These are phyloP conservation scores for Mus spicilegus DNA, from an alignment of 2,113 vertebrate genomes.

Conservation along the genomic window DNA sequence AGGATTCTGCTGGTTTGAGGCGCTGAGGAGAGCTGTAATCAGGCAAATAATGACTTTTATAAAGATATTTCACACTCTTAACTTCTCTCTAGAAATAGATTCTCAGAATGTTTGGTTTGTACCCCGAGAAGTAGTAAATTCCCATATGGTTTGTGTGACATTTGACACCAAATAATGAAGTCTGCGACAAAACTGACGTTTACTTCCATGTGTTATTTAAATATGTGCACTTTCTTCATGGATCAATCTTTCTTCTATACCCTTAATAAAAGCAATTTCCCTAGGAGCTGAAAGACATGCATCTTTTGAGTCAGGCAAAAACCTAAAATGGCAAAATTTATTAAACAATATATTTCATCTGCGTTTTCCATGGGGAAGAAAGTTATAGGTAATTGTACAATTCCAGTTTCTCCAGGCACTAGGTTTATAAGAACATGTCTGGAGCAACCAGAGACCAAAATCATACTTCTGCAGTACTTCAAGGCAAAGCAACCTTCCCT, in stretches of 20 bases:
- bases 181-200: constrained; percentile 26
- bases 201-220: constrained; percentile 61
- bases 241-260: constrained; percentile 60
- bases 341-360: constrained; percentile 62
- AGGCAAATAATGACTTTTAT: not conserved
- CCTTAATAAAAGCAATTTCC: constrained; percentile 28
- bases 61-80: not conserved
- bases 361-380: constrained; percentile 63
- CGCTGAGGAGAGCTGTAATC: not conserved
- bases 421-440: constrained; percentile 52
- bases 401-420: constrained; percentile 60
- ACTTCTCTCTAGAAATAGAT: not conserved
- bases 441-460: constrained; percentile 52
- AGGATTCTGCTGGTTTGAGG: not conserved
- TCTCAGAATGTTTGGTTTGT: not conserved
- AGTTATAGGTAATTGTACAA: constrained; percentile 65
- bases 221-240: constrained; percentile 38
- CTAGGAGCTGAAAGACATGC: constrained; percentile 7
- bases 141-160: constrained; percentile 25
- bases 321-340: constrained; percentile 55
- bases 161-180: constrained; percentile 64
- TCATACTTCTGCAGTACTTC: constrained; percentile 62
- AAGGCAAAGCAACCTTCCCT: constrained; percentile 48
- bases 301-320: constrained; percentile 63
- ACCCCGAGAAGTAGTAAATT: constrained; percentile 45